phyloP scores from a whole-genome alignment of 2,113 vertebrate genomes.

The Arothron firmamentum region DNA sequence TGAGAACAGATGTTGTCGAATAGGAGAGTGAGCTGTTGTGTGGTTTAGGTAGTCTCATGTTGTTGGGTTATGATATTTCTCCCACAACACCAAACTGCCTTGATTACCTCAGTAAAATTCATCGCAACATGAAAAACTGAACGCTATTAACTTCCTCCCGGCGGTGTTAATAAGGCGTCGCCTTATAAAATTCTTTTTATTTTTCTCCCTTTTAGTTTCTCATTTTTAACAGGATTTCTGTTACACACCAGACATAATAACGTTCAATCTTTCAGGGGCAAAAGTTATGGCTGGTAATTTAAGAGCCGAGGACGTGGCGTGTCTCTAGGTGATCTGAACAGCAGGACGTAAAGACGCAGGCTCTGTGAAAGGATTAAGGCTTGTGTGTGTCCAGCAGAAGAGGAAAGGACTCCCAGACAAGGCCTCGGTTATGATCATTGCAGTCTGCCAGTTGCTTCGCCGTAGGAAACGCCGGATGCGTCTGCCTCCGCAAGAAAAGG shows the following conservation, averaged over 20 bases:
- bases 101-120: constrained; percentile 96
- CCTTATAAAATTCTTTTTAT: constrained; percentile 31
- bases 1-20: background rate
- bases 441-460: constrained; percentile 77
- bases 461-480: constrained; percentile 64
- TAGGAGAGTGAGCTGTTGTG: constrained; percentile 81
- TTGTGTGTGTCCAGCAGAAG: constrained; percentile 24
- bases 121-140: constrained; percentile 69
- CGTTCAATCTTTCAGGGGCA: background rate
- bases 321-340: constrained; percentile 3
- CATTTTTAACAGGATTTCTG: background rate
- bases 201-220: constrained; percentile 9
- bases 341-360: constrained; percentile 13
- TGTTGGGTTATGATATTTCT: constrained; percentile 90
- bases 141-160: constrained; percentile 18
- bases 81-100: constrained; percentile 97
- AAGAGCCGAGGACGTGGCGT: background rate
- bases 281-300: constrained; percentile 8
- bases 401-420: constrained; percentile 69
- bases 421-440: constrained; percentile 98
- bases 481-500: constrained; percentile 70
- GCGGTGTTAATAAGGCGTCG: constrained; percentile 14
- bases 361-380: constrained; percentile 27
- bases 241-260: background rate
- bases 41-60: constrained; percentile 99